Base-by-base conservation (phyloP, 2,113 vertebrate species). In the Oryzias celebensis region DNA sequence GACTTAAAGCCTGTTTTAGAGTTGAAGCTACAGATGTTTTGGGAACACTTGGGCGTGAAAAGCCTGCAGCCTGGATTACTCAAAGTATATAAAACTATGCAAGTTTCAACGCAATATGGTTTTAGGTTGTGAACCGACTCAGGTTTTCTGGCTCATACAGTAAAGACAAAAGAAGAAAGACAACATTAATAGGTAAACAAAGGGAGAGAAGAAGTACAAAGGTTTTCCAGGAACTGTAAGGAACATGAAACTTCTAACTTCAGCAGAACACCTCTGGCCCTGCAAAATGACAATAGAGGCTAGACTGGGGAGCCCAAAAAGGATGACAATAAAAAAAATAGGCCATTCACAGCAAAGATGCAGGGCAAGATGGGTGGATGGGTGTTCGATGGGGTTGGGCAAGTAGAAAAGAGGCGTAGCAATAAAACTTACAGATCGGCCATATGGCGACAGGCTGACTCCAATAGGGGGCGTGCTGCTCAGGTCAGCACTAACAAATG, bases 361-460 rank as follows among this genome's bases (percentile, higher is more conserved):
- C 78, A 77, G 82, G 84, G 72, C 78, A 84, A 77, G 79, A 77
- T 85, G 81, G 80, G 75, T 79, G 73, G 71, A 84, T 79, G 82
- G 84, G 80, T 81, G 80, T 74, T 77, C 65, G 56, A 90, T 86
- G 85, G 79, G 78, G 80, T 79, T 75, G 80, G 82, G 70, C 78
- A 83, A 77, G 82, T 47, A 78, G 62, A 85, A 80, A 78, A 71
- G 73, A 85, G 75, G 75, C 65, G 72, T 85, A 76, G 84, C 83
- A 70, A 84, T 83, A 82, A 85, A 89, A 93, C 90, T 92, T 93
- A 93, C 91, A 65, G 91, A 85, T 87, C 84, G 90, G 85, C 90
- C 90, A 86, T 90, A 93, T 78, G 88, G 91, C 81, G 92, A 92
- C 81, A 93, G 90, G 88, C 90, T 89, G 86, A 94, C 90, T 81